Base-by-base conservation (phyloP, 2,888 invertebrate species). In the Metellina segmentata region DNA sequence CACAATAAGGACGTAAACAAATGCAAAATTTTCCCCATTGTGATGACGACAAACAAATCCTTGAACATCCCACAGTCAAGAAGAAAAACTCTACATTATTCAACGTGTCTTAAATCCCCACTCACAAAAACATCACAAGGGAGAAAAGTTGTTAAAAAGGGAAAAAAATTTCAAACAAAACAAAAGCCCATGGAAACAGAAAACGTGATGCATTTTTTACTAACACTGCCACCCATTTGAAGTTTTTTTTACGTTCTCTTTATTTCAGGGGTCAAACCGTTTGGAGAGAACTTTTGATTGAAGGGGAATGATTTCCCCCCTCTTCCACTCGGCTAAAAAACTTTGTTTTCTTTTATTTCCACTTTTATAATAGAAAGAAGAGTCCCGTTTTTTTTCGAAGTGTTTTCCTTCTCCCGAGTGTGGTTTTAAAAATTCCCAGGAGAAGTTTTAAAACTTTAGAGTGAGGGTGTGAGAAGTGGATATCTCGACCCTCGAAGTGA, bases 221-320 rank as follows among this genome's bases (percentile, higher is more conserved):
- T 85, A 90, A 79, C 81, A 90, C 81, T 49, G 34, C 69, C 81
- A 85, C 74, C 61, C 82, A 79, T 85, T 49, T 79, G 51, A 81
- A 52, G 52, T 69, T 85, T 89, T 90, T n/a, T 91, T 91, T 91
- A 86, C 77, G 75, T 51, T 61, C 70, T 70, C 81, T 71, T 90
- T 90, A 85, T 86, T 86, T 81, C 75, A 87, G 87, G 83, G 91
- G 91, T 91, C 91, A 91, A 91, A 91, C 91, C 83, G 91, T 81
- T 91, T 91, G 86, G 82, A 91, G 83, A 87, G 91, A 91, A 91
- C 91, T 91, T 91, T 82, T 91, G 86, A 87, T 91, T 86, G 91
- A 91, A 88, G 88, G 71, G 75, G 52, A 20, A 70, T 20, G 52
- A 86, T 82, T 90, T 86, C 81, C 82, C 52, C 34, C 78, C 51